Base-by-base conservation (phyloP, 2,113 vertebrate species). In the Stictonetta naevosa region DNA sequence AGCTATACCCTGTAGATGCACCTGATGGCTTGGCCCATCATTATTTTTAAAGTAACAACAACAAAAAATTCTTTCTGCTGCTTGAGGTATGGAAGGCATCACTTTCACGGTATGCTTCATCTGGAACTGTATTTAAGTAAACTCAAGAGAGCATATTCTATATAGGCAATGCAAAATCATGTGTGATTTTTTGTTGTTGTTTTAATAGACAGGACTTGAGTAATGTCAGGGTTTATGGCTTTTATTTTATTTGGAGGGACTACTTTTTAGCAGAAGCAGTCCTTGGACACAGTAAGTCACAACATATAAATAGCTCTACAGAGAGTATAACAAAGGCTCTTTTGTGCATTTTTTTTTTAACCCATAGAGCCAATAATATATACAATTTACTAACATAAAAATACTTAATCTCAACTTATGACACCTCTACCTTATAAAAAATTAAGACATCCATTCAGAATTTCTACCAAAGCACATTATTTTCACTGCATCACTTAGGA, bases 171-270 rank as follows among this genome's bases (percentile, higher is more conserved):
- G 59, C 81, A 89, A 96, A 94, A 95, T 88, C 74, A 76, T 20
- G 55, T 93, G 75, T 50, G 55, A 73, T 73, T 86, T 86, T 81
- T 88, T 83, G 66, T 89, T 89, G 89, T 95, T 94, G 74, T 96
- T 97, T 97, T 92, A 95, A 76, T 83, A 96, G 89, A 92, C 83
- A 89, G 74, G 52, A 25, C 82, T 95, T 96, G 94, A 96, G 60
- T 94, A 93, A 75, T 59, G 86, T 87, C 92, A 80, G 79, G 72
- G 94, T 96, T 97, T 97, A 97, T 95, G 64, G 88, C 59, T 95
- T 95, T 86, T 96, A 95, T 95, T 97, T 98, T 97, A 97, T 98
- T 97, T 98, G 88, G 76, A 96, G 89, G 82, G 71, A 93, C 87
- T 85, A 88, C 83, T 80, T 93, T 95, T 96, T 93, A 89, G 95